Percentiles rank a stretch among this genome's conserved stretches.
Conservation (phyloP, 2,888 invertebrate genomes). For the Prosapia bicincta region DNA sequence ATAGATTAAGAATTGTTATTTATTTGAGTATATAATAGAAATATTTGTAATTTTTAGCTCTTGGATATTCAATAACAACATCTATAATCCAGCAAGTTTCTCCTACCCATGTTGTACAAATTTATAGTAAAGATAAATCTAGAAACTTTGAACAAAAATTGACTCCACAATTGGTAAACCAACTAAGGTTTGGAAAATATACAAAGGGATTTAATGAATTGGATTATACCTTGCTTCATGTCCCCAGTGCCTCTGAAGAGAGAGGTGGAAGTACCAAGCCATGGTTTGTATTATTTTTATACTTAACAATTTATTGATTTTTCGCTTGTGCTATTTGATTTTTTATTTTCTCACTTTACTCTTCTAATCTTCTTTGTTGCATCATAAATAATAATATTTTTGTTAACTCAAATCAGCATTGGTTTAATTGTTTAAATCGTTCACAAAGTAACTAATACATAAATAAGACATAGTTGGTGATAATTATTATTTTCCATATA, state of each 20-base stretch:
- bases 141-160: neutral
- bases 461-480: too few species aligned
- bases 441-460: too few species aligned
- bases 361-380: too few species aligned
- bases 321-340: too few species aligned
- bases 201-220: neutral
- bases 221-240: neutral
- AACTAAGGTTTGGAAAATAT: neutral
- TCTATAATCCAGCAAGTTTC: constrained; percentile 40
- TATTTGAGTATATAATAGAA: too few species aligned
- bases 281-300: neutral
- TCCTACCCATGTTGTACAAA: constrained; percentile 13
- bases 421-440: too few species aligned
- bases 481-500: too few species aligned
- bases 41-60: neutral
- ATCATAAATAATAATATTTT: too few species aligned
- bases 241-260: neutral
- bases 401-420: too few species aligned
- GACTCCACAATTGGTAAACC: neutral
- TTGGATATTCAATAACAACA: neutral
- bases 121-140: neutral
- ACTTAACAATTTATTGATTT: too few species aligned
- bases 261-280: neutral
- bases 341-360: too few species aligned
- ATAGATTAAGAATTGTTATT: too few species aligned